Evolutionary conservation across 2,113 vertebrate species (phyloP).

Genomic region (Halcyon senegalensis): DNA sequence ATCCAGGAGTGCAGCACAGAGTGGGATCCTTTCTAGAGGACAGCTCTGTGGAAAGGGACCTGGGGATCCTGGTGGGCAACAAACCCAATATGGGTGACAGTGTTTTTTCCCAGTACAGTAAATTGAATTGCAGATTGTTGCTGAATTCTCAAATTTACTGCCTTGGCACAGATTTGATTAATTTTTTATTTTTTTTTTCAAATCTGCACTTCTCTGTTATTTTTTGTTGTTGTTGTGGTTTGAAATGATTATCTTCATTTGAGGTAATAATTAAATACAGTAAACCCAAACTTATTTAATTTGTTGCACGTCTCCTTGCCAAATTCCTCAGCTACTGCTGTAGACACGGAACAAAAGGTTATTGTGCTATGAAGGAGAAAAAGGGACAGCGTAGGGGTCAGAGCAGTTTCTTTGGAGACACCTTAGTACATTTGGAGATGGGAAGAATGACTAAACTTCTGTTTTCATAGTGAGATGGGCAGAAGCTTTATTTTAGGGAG

Average conservation of each 20-base stretch:
- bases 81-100: background rate
- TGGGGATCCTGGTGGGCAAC: background rate
- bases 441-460: background rate
- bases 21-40: background rate
- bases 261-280: background rate
- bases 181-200: background rate
- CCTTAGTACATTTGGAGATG: background rate
- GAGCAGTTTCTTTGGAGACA: background rate
- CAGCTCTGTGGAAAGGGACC: background rate
- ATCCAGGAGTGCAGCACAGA: background rate
- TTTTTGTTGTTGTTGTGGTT: background rate
- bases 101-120: background rate
- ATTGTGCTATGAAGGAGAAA: background rate
- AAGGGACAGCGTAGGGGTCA: rapidly evolving
- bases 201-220: background rate
- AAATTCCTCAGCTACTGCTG: background rate
- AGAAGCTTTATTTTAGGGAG: background rate
- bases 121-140: background rate
- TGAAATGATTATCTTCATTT: background rate
- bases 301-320: background rate
- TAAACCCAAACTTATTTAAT: background rate
- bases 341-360: background rate
- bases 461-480: background rate
- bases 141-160: background rate
- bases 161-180: background rate